Evolutionary conservation across 2,113 vertebrate genomes (phyloP).

Genomic region (Syngnathus scovelli): DNA sequence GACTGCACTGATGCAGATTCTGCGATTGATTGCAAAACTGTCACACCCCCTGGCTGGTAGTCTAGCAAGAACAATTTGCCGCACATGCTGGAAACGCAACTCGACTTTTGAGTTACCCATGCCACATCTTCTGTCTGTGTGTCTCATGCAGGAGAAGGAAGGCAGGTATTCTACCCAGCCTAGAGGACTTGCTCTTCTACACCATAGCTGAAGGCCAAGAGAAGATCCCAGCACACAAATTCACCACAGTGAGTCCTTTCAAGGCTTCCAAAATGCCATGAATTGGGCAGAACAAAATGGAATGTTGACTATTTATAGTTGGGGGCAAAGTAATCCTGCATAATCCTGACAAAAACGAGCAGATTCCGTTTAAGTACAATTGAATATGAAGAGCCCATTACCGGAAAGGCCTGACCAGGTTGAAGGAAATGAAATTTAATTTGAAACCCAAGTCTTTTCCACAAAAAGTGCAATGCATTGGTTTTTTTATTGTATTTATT

Average conservation of each 20-base stretch:
- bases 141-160: constrained; percentile 81
- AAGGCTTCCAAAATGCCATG: background rate
- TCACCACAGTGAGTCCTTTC: constrained; percentile 86
- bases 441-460: background rate
- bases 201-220: constrained; percentile 98
- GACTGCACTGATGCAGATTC: background rate
- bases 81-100: background rate
- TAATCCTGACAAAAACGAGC: background rate
- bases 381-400: background rate
- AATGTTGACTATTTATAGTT: background rate
- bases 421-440: background rate
- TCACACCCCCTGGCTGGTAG: constrained; percentile 1
- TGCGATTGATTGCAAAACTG: background rate
- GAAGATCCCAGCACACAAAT: constrained; percentile 96
- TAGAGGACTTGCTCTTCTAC: constrained; percentile 98
- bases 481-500: background rate
- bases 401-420: background rate
- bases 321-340: background rate
- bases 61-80: background rate
- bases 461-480: background rate
- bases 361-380: background rate
- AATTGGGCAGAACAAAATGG: background rate
- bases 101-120: background rate
- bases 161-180: constrained; percentile 90
- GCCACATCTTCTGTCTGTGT: background rate